A percentile compares a stretch with the other conserved stretches of the same genome.
Evolutionary conservation across 1,140 invertebrate genomes (phyloP).

Genomic region (Lucilia sericata): DNA sequence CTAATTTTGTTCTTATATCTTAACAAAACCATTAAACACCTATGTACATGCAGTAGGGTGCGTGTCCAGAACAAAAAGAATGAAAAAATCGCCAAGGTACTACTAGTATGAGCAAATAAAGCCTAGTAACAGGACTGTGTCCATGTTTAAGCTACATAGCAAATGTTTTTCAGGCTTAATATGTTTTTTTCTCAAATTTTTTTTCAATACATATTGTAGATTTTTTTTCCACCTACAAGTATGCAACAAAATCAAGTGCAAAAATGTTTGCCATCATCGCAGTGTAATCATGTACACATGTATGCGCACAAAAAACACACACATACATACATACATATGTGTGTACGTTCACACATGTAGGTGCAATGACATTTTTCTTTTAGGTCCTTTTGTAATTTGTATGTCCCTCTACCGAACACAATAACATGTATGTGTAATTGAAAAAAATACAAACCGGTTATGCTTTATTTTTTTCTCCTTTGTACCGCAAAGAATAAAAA

Average conservation of each 20-base stretch:
- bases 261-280: conserved; percentile 28
- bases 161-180: neutral
- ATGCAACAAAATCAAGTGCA: conserved; percentile 42
- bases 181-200: neutral
- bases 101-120: conserved; percentile 25
- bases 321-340: neutral
- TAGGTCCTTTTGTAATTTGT: neutral
- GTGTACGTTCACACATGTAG: neutral
- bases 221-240: conserved; percentile 25
- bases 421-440: conserved; percentile 19
- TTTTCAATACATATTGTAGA: neutral
- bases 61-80: neutral
- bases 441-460: neutral
- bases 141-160: conserved; percentile 28
- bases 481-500: neutral
- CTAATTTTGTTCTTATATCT: too few relatives aligned
- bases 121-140: conserved; percentile 39
- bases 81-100: neutral
- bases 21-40: too few relatives aligned
- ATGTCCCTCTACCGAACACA: conserved; percentile 15
- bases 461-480: neutral
- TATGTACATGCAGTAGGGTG: too few relatives aligned
- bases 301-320: neutral
- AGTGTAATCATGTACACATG: conserved; percentile 35
- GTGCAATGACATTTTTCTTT: conserved; percentile 38